Percentiles rank a stretch among this genome's conserved stretches.
phyloP scores from a whole-genome alignment of 2,797 vertebrate genomes.

The Hephaestus fuliginosus region DNA sequence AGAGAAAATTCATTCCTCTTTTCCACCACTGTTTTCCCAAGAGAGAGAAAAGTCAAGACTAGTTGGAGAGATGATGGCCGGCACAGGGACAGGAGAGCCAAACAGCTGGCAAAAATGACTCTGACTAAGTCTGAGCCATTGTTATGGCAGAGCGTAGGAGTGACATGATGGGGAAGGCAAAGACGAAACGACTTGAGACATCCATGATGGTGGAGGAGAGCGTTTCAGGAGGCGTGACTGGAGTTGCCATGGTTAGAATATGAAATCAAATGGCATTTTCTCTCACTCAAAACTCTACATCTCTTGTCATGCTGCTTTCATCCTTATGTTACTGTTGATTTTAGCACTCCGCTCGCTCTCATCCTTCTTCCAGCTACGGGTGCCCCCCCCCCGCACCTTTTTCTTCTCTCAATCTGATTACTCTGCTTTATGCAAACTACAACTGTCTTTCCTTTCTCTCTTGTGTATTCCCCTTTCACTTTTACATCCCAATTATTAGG shows the following conservation, averaged over 20 bases:
- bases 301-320: constrained; percentile 17
- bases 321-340: constrained; percentile 17
- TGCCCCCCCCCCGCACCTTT: neutral
- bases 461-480: constrained; percentile 61
- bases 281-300: constrained; percentile 5
- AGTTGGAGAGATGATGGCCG: constrained; percentile 42
- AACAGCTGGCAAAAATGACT: constrained; percentile 20
- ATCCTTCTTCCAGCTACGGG: constrained; percentile 20
- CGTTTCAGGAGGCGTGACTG: constrained; percentile 34
- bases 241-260: constrained; percentile 26
- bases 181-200: constrained; percentile 20
- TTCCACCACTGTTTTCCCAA: constrained; percentile 14
- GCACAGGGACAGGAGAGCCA: constrained; percentile 43
- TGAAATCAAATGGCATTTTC: constrained; percentile 15
- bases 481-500: constrained; percentile 77
- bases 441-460: constrained; percentile 57
- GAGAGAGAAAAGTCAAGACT: constrained; percentile 35
- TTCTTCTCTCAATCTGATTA: constrained; percentile 69
- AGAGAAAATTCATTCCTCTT: constrained; percentile 18
- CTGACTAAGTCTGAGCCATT: constrained; percentile 39
- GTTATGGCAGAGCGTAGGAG: constrained; percentile 42
- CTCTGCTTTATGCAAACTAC: constrained; percentile 78
- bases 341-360: constrained; percentile 16
- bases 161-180: constrained; percentile 36
- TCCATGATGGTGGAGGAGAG: constrained; percentile 10